Percentiles rank a stretch among this genome's conserved stretches.
These are phyloP conservation scores for Hydractinia symbiolongicarpus DNA, from an alignment of 30 jellyfish, hydroid and myxozoan species.

Conservation along the genomic window DNA sequence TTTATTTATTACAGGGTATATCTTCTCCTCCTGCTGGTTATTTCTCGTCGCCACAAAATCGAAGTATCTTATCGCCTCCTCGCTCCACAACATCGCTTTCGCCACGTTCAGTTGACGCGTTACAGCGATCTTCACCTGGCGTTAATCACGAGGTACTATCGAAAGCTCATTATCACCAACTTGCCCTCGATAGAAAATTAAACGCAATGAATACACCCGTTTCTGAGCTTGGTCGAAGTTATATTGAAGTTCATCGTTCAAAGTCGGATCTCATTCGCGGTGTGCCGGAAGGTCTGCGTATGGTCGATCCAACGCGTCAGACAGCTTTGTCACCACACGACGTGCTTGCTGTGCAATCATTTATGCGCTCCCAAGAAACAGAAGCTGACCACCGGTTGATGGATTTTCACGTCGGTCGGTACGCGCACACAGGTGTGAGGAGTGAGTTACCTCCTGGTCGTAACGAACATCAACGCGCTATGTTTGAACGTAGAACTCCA, in stretches of 20 bases:
- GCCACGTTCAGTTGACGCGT: background rate
- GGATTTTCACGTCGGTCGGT: constrained; percentile 1
- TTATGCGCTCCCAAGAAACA: constrained; percentile 5
- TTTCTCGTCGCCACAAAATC: background rate
- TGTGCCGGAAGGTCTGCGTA: constrained; percentile 11
- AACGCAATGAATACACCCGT: constrained; percentile 4
- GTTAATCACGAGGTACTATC: background rate
- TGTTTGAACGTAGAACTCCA: background rate
- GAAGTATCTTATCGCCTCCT: background rate
- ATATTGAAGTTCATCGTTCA: background rate
- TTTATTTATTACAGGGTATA: background rate
- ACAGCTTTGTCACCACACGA: constrained; percentile 22
- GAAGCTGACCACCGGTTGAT: constrained; percentile 15
- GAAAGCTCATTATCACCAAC: background rate
- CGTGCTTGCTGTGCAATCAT: constrained; percentile 4
- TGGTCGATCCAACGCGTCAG: background rate
- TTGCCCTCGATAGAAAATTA: background rate
- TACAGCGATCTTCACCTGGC: background rate
- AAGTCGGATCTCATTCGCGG: constrained; percentile 15
- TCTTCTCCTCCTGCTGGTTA: constrained; percentile 12
- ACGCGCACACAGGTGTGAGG: constrained; percentile 1
- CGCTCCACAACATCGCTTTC: constrained; percentile 1
- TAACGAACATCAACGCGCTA: background rate
- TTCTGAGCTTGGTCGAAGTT: background rate
- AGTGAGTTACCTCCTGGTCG: constrained; percentile 9